Evolutionary conservation across 2,113 vertebrate species (phyloP), one percentile per base, ranked within the genome.

Genomic region (Myotis davidii): DNA sequence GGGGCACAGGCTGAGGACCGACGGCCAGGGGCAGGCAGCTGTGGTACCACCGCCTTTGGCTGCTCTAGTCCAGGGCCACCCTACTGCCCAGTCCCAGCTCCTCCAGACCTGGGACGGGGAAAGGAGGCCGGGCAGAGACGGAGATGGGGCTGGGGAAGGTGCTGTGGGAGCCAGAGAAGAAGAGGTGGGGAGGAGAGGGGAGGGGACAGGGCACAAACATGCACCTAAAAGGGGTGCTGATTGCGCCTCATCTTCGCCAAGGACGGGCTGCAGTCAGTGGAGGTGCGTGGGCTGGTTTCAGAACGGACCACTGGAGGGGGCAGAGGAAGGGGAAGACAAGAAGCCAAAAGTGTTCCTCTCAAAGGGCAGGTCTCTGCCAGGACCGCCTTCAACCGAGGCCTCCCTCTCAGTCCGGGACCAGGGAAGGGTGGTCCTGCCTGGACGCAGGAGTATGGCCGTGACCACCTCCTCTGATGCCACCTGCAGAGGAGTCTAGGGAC

Each of bases 221-320:
- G 9, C 25, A 59, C 73, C 14, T 48, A 11, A n/a, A 72, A 64
- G 52, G 17, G 20, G 8, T 9, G 29, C 45, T 27, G 29, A 10
- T 0, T 37, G 21, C 13, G 32, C 74, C 32, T 59, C 70, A 6
- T 17, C 77, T 23, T 14, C 16, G n/a, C 18, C 0, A 0, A 45
- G 32, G 42, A 42, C 45, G 12, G 67, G 9, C n/a, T 54, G 27
- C 8, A 1, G 17, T 0, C 21, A 2, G 6, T 0, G 0, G 48
- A 18, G 59, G 10, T 52, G 21, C 3, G 45, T 34, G n/a, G 20
- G 27, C 34, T 25, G 45, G 45, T 3, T 81, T 23, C 50, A 70
- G 50, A 84, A 73, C n/a, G 50, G 27, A 76, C 42, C 23, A 13
- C 48, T 6, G n/a, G 52, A 67, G 34, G 1, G 11, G 61, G 16